A percentile compares a stretch with the other conserved stretches of the same genome.
Conservation (phyloP, 2,888 invertebrate species). For the Toxonevra muliebris region DNA sequence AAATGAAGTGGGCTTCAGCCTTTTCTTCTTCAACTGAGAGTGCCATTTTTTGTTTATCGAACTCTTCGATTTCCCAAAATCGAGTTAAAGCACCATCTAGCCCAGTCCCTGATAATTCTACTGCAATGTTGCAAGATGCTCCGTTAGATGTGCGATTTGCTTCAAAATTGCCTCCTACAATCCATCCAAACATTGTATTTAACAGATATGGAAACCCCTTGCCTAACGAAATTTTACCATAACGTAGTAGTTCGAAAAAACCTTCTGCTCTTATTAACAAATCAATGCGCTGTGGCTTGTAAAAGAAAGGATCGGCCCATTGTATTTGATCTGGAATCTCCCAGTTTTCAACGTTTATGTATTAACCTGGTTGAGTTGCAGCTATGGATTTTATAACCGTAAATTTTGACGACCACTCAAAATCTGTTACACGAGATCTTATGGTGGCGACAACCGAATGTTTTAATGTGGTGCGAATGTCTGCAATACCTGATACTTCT, state of each 20-base stretch:
- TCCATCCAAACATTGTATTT: constrained; percentile 29
- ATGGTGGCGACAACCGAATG: constrained; percentile 22
- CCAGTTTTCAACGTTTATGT: constrained; percentile 15
- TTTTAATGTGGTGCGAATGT: constrained; percentile 26
- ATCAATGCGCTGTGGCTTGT: constrained; percentile 29
- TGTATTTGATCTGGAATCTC: constrained; percentile 21
- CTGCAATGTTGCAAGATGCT: constrained; percentile 6
- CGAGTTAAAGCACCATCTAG: constrained; percentile 1
- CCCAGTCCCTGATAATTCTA: background rate
- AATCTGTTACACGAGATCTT: constrained; percentile 27
- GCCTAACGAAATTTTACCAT: constrained; percentile 28
- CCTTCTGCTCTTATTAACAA: constrained; percentile 24
- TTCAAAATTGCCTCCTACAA: constrained; percentile 11
- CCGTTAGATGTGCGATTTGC: background rate
- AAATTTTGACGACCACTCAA: constrained; percentile 29
- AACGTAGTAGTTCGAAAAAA: too few relatives aligned
- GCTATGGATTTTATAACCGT: constrained; percentile 32
- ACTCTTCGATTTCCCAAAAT: constrained; percentile 31
- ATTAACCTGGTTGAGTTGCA: constrained; percentile 18
- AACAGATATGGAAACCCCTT: too few relatives aligned
- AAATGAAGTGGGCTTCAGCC: constrained; percentile 25
- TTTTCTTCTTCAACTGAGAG: constrained; percentile 19
- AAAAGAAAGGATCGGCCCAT: constrained; percentile 27
- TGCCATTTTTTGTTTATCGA: background rate
- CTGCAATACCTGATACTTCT: too few relatives aligned